Conservation (phyloP, 2,888 invertebrate species). For the Eumerus sabulonum region DNA sequence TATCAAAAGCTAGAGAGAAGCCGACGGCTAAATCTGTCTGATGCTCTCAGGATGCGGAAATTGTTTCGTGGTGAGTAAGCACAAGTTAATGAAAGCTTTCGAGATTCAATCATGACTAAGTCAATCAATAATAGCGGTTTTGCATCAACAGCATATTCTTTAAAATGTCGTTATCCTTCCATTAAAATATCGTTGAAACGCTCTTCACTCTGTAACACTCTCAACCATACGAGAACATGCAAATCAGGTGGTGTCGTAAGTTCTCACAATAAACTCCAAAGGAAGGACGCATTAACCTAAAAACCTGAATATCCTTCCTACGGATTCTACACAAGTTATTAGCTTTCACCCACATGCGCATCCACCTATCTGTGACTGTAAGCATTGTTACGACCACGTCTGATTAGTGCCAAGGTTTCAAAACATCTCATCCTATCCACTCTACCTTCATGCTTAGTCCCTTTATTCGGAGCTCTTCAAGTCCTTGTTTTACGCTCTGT, state of each 20-base stretch:
- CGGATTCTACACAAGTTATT: neutral
- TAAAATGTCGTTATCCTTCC: no score
- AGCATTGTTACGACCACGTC: neutral
- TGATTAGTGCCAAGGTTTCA: slow-evolving; percentile 38
- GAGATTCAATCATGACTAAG: no score
- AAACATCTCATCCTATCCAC: neutral
- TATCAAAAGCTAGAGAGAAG: no score
- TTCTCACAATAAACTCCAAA: neutral
- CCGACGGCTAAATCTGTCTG: no score
- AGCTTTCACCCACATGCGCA: slow-evolving; percentile 1
- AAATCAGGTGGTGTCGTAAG: slow-evolving; percentile 16
- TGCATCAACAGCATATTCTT: no score
- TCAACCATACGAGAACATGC: neutral
- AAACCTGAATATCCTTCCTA: neutral
- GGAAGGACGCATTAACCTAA: slow-evolving; percentile 35
- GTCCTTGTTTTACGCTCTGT: slow-evolving; percentile 53
- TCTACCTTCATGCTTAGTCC: neutral
- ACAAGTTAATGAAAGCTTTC: no score
- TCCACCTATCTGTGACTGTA: neutral
- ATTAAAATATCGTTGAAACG: no score
- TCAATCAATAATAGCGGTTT: no score
- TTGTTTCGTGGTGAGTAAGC: no score
- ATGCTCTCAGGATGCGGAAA: no score
- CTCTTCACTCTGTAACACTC: no score
- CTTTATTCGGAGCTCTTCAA: slow-evolving; percentile 8